phyloP scores from a whole-genome alignment of 53 echinoderm and acorn worm genomes.

The Antedon mediterranea region DNA sequence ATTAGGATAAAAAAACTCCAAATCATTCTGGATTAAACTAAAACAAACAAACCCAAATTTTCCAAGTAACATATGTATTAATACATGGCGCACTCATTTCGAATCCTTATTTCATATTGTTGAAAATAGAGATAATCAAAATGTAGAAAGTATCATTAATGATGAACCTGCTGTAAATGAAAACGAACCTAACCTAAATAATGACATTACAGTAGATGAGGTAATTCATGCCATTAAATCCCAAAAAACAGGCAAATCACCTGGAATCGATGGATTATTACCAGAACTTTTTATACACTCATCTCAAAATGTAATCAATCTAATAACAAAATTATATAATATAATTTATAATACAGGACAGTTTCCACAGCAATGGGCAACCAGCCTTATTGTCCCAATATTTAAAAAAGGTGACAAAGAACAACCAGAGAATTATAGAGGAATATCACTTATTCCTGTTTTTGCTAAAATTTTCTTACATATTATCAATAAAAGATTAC shows the following conservation, averaged over 20 bases:
- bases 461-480: not conserved
- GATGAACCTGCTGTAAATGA: not conserved
- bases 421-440: not conserved
- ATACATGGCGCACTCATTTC: not conserved
- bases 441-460: not conserved
- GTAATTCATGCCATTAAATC: not conserved
- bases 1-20: not conserved
- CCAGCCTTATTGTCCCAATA: not conserved
- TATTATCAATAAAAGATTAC: not conserved
- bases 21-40: not conserved
- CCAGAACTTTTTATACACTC: not conserved
- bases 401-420: not conserved
- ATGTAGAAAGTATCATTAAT: not conserved
- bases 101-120: not conserved
- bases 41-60: not conserved
- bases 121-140: not conserved
- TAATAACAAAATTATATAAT: not conserved
- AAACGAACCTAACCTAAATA: not conserved
- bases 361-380: not conserved
- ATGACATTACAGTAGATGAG: not conserved
- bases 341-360: not conserved
- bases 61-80: not conserved
- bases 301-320: not conserved
- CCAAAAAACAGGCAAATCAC: not conserved
- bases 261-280: not conserved